Base-by-base conservation (phyloP, 2,113 vertebrate genomes). In the Pituophis catenifer region DNA sequence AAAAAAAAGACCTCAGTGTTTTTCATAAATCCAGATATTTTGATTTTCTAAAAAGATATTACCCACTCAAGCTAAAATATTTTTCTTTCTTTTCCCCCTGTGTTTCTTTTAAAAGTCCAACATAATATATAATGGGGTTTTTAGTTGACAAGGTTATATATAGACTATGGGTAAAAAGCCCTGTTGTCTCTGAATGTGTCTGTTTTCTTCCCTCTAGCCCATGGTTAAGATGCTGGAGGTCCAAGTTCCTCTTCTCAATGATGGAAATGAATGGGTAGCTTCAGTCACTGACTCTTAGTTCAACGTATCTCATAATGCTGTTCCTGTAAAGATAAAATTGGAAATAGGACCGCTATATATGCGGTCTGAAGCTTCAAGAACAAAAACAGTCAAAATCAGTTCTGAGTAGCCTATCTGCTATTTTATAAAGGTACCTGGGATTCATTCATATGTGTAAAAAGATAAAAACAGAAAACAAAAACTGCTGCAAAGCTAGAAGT, bases 21-120 rank as follows among this genome's bases (percentile, higher is more conserved):
- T 90, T 90, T 93, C 92, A 90, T 90, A 33, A 86, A 90, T 86
- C 89, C 50, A 86, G 89, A 65, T 93, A 65, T 93, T 93, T 87
- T 50, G 52, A 90, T 93, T 65, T 58, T 57, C 75, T 93, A 15
- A 65, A 86, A 87, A 8, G 23, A 90, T 29, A 38, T 29, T 54
- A 29, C 54, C n/a, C 6, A 29, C 65, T 33, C 6, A 12, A 17
- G 70, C 12, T 23, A 88, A 88, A 53, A 53, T 54, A 19, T n/a
- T n/a, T 88, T 87, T 17, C 23, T 53, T 48, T 8, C 57, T 21
- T 38, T 50, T 12, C 44, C 15, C 3, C 21, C 17, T 23, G n/a
- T 57, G 38, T 89, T 88, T 52, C 13, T 88, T 88, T 26, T 26
- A 87, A 87, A 50, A 87, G 5, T 19, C 87, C 29, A n/a, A 55